Evolutionary conservation across 2,888 invertebrate genomes (phyloP).

Genomic region (Nomada fabriciana): DNA sequence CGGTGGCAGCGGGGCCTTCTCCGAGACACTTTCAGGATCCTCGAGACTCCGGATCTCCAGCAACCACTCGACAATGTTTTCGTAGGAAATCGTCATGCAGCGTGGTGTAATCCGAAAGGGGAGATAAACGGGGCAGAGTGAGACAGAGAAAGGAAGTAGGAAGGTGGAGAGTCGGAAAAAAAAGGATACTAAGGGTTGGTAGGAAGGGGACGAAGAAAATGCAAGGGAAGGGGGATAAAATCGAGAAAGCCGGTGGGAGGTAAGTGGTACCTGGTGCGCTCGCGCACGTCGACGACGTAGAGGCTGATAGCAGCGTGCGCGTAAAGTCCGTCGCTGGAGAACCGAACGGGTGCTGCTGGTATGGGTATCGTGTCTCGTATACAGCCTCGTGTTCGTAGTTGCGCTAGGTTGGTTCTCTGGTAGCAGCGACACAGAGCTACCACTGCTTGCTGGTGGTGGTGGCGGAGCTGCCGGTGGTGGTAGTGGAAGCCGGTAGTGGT

Average conservation of each 20-base stretch:
- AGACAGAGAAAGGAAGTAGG: background rate
- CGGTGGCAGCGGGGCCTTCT: conserved; percentile 7
- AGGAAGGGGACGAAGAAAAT: conserved; percentile 41
- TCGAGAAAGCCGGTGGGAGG: conserved; percentile 47
- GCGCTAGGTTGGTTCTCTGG: conserved; percentile 37
- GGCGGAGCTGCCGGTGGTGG: conserved; percentile 46
- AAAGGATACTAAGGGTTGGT: background rate
- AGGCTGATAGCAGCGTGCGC: conserved; percentile 69
- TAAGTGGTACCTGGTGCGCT: conserved; percentile 63
- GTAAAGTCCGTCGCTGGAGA: conserved; percentile 73
- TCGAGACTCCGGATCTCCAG: conserved; percentile 42
- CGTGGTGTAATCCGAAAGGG: conserved; percentile 50
- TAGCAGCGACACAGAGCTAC: conserved; percentile 35
- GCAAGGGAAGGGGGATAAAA: conserved; percentile 44
- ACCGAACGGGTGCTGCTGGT: conserved; percentile 57
- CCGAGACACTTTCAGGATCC: conserved; percentile 36
- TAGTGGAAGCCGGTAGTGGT: conserved; percentile 33
- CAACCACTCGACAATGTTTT: conserved; percentile 68
- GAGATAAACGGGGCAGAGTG: background rate
- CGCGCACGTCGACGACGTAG: conserved; percentile 64
- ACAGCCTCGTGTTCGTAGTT: conserved; percentile 10
- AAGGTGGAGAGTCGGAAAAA: background rate
- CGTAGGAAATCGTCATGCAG: conserved; percentile 68
- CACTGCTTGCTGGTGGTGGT: conserved; percentile 29
- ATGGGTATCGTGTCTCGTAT: conserved; percentile 46